These are phyloP conservation scores for Trichonephila clavata DNA, from an alignment of 1,140 invertebrate genomes.

Conservation along the genomic window DNA sequence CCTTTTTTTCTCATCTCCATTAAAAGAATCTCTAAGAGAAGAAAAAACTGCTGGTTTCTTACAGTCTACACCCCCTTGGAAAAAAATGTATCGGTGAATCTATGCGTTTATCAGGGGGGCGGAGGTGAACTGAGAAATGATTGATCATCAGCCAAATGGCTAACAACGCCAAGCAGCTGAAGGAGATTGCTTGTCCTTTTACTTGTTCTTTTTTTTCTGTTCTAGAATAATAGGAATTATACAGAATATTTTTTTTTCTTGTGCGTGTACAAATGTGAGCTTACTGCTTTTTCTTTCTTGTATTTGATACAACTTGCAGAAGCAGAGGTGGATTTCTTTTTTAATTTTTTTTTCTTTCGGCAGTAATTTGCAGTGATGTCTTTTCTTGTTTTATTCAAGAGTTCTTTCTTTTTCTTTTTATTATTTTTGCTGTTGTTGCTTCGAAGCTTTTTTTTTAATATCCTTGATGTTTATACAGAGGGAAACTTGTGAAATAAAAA, in stretches of 20 bases:
- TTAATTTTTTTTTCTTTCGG: background rate
- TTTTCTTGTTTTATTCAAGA: background rate
- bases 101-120: conserved; percentile 34
- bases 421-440: background rate
- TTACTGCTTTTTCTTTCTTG: background rate
- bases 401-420: background rate
- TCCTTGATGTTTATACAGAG: no score
- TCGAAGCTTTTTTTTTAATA: background rate
- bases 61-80: background rate
- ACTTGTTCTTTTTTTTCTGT: background rate
- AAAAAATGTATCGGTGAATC: conserved; percentile 45
- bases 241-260: background rate
- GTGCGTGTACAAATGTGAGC: background rate
- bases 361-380: no score
- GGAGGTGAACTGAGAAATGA: conserved; percentile 64
- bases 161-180: conserved; percentile 52
- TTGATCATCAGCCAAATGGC: conserved; percentile 61
- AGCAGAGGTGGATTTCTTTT: background rate
- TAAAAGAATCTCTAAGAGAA: conserved; percentile 3
- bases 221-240: conserved; percentile 41
- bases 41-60: background rate
- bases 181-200: background rate
- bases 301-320: conserved; percentile 15
- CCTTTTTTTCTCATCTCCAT: conserved; percentile 53
- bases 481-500: no score